Evolutionary conservation across 2,113 vertebrate genomes (phyloP), one percentile per base, ranked within the genome.

Genomic region (Zonotrichia leucophrys): DNA sequence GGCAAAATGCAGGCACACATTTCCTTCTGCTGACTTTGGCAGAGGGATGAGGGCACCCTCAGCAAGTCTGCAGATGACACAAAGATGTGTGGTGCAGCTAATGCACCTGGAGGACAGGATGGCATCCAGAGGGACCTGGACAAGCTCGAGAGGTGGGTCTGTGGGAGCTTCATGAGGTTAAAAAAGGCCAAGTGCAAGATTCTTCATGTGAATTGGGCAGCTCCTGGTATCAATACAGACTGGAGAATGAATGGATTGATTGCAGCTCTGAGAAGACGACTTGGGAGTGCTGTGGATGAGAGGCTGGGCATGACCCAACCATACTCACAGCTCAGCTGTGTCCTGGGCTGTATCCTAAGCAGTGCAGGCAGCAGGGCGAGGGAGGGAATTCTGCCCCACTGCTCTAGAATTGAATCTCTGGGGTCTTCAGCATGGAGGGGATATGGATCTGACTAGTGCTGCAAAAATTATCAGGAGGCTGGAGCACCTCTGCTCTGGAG

Each of bases 11-110:
- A 73, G 59, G 47, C 16, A 58, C 2, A 0, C 4, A 0, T 86
- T 88, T 79, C 42, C 53, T 90, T 83, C 75, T 77, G 79, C 67
- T 94, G 92, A 49, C 77, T 93, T 64, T 69, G 78, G 22, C 42
- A 6, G 58, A 72, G 46, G 68, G 35, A 6, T 49, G 20, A 55
- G 53, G 41, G 35, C 55, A 62, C 35, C 47, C 63, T 76, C 55
- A 62, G n/a, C 55, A 69, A 62, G 35, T 49, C 13, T 63, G 35
- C 49, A 63, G 31, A 20, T 49, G 49, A 70, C 55, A 82, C 41
- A 23, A 49, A 49, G 41, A n/a, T 49, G 55, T 68, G 35, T 62
- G 25, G 25, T 70, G 31, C 25, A 23, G 63, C 16, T 69, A 63
- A 35, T 39, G 22, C 0, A 0, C 31, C 25, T 55, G 47, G 42